These are phyloP conservation scores for Girardinichthys multiradiatus DNA, from an alignment of 2,113 vertebrate species.

Conservation along the genomic window DNA sequence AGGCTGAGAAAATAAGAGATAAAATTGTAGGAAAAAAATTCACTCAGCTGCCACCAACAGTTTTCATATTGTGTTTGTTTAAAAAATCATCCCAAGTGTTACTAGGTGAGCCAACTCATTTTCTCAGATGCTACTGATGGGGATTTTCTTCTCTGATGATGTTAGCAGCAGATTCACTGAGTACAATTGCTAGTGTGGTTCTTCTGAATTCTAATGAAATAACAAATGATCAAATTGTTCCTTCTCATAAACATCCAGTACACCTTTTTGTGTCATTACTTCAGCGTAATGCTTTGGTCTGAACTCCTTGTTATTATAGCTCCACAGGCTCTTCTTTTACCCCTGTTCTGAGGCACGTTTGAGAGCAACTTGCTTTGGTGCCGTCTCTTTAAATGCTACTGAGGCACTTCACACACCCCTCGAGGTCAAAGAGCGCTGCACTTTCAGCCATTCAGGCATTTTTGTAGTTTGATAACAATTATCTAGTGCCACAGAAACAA, in stretches of 20 bases:
- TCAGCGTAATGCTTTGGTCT: too few species aligned
- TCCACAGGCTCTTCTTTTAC: too few species aligned
- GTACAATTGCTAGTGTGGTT: background rate
- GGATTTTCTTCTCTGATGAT: conserved; percentile 23
- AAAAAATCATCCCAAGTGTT: background rate
- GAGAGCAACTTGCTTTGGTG: too few species aligned
- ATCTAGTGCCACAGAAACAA: too few species aligned
- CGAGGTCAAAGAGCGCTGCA: too few species aligned
- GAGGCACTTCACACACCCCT: too few species aligned
- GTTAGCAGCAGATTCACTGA: conserved; percentile 19
- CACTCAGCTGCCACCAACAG: conserved; percentile 22
- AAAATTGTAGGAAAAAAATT: conserved; percentile 38
- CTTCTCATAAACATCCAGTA: too few species aligned
- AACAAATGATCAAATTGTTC: conserved; percentile 11
- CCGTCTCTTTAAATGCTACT: too few species aligned
- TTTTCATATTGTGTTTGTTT: conserved; percentile 18
- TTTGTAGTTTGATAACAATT: too few species aligned
- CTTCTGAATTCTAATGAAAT: conserved; percentile 14
- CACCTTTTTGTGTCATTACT: conserved; percentile 25
- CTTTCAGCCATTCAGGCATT: too few species aligned
- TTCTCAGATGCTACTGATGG: background rate
- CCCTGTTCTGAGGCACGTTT: too few species aligned
- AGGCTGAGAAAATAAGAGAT: conserved; percentile 14
- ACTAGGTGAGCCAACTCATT: conserved; percentile 17
- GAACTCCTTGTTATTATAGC: too few species aligned